Conservation (phyloP, 2,888 invertebrate species). For the Crossocerus cetratus region DNA sequence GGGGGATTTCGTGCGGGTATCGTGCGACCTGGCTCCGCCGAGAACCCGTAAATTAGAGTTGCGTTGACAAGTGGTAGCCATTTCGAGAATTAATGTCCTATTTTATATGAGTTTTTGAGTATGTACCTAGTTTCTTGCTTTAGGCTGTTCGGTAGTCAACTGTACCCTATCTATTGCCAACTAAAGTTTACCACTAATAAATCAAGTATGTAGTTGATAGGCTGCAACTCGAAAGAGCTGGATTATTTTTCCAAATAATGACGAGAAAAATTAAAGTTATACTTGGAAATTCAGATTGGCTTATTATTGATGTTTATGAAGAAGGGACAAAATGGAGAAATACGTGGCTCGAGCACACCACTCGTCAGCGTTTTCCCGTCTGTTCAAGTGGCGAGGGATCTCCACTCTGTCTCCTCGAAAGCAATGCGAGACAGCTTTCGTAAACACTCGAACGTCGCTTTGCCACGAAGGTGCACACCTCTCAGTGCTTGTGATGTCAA, state of each 20-base stretch:
- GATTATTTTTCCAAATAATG: too few species aligned
- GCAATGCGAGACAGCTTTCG: slow-evolving; percentile 32
- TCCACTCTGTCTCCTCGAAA: slow-evolving; percentile 7
- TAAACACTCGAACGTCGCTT: slow-evolving; percentile 51
- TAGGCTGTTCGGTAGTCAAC: too few species aligned
- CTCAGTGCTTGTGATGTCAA: slow-evolving; percentile 24
- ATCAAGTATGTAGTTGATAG: too few species aligned
- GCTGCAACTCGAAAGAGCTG: too few species aligned
- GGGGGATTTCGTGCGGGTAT: too few species aligned
- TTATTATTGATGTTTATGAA: too few species aligned
- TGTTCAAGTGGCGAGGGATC: slow-evolving; percentile 26
- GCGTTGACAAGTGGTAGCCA: slow-evolving; percentile 43
- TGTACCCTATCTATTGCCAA: too few species aligned
- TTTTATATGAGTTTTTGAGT: not conserved
- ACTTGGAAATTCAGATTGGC: too few species aligned
- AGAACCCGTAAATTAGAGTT: slow-evolving; percentile 45
- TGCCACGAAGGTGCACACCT: slow-evolving; percentile 21
- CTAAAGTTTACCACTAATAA: too few species aligned
- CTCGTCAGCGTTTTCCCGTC: slow-evolving; percentile 54
- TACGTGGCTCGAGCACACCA: slow-evolving; percentile 17
- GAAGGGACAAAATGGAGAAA: not conserved
- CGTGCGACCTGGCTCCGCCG: too few species aligned
- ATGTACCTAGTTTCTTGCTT: not conserved
- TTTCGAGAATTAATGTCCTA: slow-evolving; percentile 47
- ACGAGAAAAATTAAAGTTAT: too few species aligned